These are phyloP conservation scores for Poecilus cupreus DNA, from an alignment of 2,888 invertebrate genomes.

Conservation along the genomic window DNA sequence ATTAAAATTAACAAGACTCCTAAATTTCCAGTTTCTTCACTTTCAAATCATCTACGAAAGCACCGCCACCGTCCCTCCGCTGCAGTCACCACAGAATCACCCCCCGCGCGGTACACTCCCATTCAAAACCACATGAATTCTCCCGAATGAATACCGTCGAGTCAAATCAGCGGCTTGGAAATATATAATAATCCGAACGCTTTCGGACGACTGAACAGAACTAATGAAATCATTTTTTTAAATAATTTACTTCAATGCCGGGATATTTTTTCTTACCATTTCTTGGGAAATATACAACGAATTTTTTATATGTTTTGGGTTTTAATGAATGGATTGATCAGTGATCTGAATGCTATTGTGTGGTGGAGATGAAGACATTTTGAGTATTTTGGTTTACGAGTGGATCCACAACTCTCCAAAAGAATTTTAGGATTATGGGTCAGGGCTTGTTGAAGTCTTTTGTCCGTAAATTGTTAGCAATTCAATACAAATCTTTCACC, in stretches of 20 bases:
- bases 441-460: background rate
- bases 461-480: too few relatives aligned
- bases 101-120: slow-evolving; percentile 17
- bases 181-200: slow-evolving; percentile 41
- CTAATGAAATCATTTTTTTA: slow-evolving; percentile 46
- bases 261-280: slow-evolving; percentile 10
- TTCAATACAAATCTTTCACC: too few relatives aligned
- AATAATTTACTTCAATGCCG: slow-evolving; percentile 4
- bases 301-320: background rate
- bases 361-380: background rate
- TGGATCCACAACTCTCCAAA: background rate
- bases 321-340: background rate
- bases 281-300: background rate
- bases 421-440: background rate
- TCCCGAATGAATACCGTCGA: slow-evolving; percentile 1
- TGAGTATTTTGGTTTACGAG: background rate
- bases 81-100: background rate
- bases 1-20: slow-evolving; percentile 5
- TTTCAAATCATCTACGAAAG: too few relatives aligned
- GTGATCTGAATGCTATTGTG: background rate
- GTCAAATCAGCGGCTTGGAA: slow-evolving; percentile 42
- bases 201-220: slow-evolving; percentile 17
- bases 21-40: too few relatives aligned
- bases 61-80: too few relatives aligned
- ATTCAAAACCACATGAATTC: slow-evolving; percentile 38